Base-by-base conservation (phyloP, 2,888 invertebrate genomes). In the Merodon equestris region DNA sequence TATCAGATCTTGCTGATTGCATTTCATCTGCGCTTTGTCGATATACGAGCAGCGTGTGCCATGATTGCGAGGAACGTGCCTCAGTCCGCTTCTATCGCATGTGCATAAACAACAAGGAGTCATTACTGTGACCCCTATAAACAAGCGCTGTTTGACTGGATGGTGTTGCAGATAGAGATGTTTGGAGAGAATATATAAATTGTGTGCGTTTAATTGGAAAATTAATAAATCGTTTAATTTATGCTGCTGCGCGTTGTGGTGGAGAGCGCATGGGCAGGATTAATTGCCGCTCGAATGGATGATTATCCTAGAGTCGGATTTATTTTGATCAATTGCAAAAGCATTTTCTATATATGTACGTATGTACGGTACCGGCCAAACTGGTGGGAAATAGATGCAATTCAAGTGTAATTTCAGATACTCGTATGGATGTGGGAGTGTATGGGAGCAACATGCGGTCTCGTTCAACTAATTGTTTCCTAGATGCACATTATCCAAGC, bases 41-140 rank as follows among this genome's bases (percentile, higher is more conserved):
- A 19, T 53, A 27, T 27, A 27, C 27, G 77, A n/a, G n/a, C n/a
- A n/a, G 56, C 67, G 61, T 72, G 77, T 77, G 77, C 61, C 72
- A 63, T 53, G 19, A 27, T 12, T 10, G 5, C 5, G 40, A 42
- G 57, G 72, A 72, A 72, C 76, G 72, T 72, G 74, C 51, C 48
- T 48, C n/a, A 15, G 48, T 27, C 12, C 27, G 17, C 18, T 71
- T 63, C 51, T 64, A 70, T 40, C 53, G 42, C 45, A 50, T 48
- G 61, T 45, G 58, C 47, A 45, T 36, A 15, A n/a, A 13, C 34
- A 51, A 27, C 36, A 4, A 50, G 42, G 50, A 57, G 61, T 47
- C 50, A 68, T 61, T 56, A 47, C 56, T 50, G 19, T 60, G 51
- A 50, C 74, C 68, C 68, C 68, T 57, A 67, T 74, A 54, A 60